These are phyloP conservation scores for Uromys caudimaculatus DNA, from an alignment of 2,797 vertebrate species.

Conservation along the genomic window DNA sequence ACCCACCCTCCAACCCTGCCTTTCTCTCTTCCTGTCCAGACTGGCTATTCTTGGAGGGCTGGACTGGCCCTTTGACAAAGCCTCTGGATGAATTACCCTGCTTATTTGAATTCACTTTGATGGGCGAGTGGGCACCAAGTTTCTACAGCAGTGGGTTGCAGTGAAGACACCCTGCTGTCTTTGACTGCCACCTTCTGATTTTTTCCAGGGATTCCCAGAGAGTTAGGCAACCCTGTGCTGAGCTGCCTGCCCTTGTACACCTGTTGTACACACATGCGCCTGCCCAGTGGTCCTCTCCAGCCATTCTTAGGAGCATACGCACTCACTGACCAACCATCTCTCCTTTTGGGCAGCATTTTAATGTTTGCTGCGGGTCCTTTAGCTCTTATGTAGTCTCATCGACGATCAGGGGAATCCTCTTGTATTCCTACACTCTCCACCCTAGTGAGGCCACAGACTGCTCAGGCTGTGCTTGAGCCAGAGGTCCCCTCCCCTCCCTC, in stretches of 20 bases:
- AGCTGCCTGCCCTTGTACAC: background rate
- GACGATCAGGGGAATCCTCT: background rate
- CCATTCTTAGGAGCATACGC: accelerated
- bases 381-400: background rate
- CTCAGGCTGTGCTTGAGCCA: background rate
- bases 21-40: too few species aligned
- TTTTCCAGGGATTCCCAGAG: background rate
- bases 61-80: background rate
- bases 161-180: too few species aligned
- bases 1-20: too few species aligned
- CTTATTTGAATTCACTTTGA: background rate
- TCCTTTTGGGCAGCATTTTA: background rate
- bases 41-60: too few species aligned
- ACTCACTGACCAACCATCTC: background rate
- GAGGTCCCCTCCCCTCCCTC: too few species aligned
- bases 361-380: background rate
- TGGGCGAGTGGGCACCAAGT: background rate
- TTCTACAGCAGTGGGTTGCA: background rate
- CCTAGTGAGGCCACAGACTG: background rate
- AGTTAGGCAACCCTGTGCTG: background rate
- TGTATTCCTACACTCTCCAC: background rate
- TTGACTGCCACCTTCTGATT: background rate
- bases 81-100: background rate
- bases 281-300: background rate
- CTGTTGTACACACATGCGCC: background rate